These are phyloP conservation scores for Dipus sagitta DNA, from an alignment of 2,797 vertebrate genomes.

Conservation along the genomic window DNA sequence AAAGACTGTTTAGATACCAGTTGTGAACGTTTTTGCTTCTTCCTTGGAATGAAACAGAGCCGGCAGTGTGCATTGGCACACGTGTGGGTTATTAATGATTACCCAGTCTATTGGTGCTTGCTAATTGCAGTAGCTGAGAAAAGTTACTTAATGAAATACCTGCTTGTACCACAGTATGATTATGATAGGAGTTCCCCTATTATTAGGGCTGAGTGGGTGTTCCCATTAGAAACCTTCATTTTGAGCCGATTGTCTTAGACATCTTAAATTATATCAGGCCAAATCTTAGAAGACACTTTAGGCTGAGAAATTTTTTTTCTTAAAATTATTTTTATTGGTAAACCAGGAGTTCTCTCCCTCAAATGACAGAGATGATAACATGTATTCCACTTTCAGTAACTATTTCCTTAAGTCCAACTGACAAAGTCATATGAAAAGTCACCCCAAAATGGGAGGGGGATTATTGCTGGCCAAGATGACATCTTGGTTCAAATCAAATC, in stretches of 20 bases:
- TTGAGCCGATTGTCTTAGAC: slow-evolving; percentile 78
- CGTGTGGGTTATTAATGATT: slow-evolving; percentile 84
- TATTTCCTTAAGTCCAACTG: neutral
- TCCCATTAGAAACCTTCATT: slow-evolving; percentile 84
- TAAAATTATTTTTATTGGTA: slow-evolving; percentile 63
- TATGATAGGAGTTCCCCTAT: slow-evolving; percentile 83
- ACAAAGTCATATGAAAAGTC: neutral
- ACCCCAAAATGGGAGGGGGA: neutral
- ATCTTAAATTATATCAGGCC: slow-evolving; percentile 76
- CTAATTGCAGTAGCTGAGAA: slow-evolving; percentile 83
- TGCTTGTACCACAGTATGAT: slow-evolving; percentile 81
- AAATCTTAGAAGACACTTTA: slow-evolving; percentile 72
- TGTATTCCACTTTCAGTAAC: neutral
- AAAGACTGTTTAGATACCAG: slow-evolving; percentile 73
- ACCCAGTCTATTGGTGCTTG: slow-evolving; percentile 82
- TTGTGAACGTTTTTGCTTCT: slow-evolving; percentile 77
- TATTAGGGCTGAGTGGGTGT: slow-evolving; percentile 85
- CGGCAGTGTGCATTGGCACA: slow-evolving; percentile 62
- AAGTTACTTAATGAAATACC: slow-evolving; percentile 85
- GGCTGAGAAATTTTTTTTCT: neutral
- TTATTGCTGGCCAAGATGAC: neutral
- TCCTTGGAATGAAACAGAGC: slow-evolving; percentile 55
- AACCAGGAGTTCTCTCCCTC: slow-evolving; percentile 7
- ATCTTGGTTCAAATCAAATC: neutral
- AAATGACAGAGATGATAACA: slow-evolving; percentile 24